phyloP scores from a whole-genome alignment of 2,113 vertebrate species.

The Tricholaema leucomelas region DNA sequence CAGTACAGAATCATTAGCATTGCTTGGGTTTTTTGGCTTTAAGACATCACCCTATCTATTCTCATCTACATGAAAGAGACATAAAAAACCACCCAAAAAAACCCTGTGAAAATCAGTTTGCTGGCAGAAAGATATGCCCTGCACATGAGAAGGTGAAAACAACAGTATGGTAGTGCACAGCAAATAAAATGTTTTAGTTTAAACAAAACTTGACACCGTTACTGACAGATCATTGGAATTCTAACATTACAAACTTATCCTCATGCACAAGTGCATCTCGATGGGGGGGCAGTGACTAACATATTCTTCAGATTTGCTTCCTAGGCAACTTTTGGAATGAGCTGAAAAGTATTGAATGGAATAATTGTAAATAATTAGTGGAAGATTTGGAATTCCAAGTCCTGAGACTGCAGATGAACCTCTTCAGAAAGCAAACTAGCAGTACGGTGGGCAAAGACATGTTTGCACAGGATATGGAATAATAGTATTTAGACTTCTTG shows the following conservation, averaged over 20 bases:
- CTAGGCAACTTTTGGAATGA: neutral
- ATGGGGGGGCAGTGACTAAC: neutral
- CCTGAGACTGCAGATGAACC: neutral
- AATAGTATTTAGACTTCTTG: neutral
- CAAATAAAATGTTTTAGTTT: neutral
- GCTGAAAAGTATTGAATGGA: neutral
- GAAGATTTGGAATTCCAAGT: neutral
- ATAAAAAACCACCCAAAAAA: neutral
- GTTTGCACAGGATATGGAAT: neutral
- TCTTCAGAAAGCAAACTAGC: neutral
- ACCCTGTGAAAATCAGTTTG: neutral
- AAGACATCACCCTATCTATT: neutral
- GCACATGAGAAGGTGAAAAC: neutral
- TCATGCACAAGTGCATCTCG: neutral
- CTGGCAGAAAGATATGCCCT: neutral
- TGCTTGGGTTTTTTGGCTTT: neutral
- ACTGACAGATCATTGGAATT: neutral
- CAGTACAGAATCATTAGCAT: neutral
- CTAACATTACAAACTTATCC: neutral
- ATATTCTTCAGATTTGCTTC: neutral
- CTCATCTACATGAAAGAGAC: neutral
- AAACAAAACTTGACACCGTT: neutral
- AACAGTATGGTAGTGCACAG: neutral
- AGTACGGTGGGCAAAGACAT: neutral
- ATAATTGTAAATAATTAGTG: neutral